These are phyloP conservation scores for Agriopis leucophaearia DNA, from an alignment of 2,888 invertebrate genomes.

Conservation along the genomic window DNA sequence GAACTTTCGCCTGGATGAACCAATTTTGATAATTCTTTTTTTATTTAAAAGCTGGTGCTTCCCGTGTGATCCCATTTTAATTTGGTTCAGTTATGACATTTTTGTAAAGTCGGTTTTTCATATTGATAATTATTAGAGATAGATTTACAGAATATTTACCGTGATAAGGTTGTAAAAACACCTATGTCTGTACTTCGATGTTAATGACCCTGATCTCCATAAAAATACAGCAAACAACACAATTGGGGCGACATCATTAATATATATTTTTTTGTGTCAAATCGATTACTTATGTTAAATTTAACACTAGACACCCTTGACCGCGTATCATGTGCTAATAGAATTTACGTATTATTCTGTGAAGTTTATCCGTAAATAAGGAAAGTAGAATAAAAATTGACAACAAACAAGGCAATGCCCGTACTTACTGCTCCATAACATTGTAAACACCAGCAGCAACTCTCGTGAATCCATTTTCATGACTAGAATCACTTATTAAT, in stretches of 20 bases:
- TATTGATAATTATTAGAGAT: no score
- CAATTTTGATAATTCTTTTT: no score
- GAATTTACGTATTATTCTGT: constrained; percentile 10
- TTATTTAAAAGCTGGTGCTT: no score
- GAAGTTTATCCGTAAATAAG: constrained; percentile 11
- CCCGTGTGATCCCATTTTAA: no score
- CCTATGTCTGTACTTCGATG: not conserved
- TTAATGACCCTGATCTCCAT: constrained; percentile 10
- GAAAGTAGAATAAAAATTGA: not conserved
- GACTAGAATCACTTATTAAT: constrained; percentile 39
- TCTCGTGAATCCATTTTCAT: constrained; percentile 70
- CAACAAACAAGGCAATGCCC: constrained; percentile 37
- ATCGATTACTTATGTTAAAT: constrained; percentile 11
- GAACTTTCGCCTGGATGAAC: no score
- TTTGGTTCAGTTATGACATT: no score
- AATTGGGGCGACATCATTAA: constrained; percentile 11
- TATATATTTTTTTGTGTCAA: constrained; percentile 21
- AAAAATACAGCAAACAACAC: constrained; percentile 2
- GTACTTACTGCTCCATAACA: constrained; percentile 77
- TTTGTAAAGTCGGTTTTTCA: no score
- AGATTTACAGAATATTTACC: no score
- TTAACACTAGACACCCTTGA: constrained; percentile 44
- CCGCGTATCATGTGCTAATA: constrained; percentile 29
- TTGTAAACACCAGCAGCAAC: constrained; percentile 65
- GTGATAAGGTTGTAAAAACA: no score